Evolutionary conservation across 2,797 vertebrate genomes (phyloP), one percentile per base, ranked within the genome.

Genomic region (Protosalanx chinensis): DNA sequence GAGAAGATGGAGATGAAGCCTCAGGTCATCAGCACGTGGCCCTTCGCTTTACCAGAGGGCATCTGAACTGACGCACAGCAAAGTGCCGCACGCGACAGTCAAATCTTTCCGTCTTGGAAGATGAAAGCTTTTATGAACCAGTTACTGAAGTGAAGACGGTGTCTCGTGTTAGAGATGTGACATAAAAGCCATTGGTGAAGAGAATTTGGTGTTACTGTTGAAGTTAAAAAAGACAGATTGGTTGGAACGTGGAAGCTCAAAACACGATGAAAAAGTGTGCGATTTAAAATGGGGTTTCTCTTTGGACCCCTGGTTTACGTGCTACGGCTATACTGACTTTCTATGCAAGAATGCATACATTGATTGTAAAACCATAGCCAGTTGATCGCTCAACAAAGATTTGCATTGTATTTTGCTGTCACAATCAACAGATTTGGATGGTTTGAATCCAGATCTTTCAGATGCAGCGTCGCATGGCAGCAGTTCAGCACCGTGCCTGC

Each of bases 1-100:
- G 96, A 96, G 70, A 93, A 98, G 77, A 94, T 95, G 61, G 97
- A 99, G 89, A 91, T 98, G 88, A 96, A 97, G 87, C 96, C 97
- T 76, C 96, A 95, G 81, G 90, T 91, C 71, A 72, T 87, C 59
- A 81, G 81, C 59, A 71, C 91, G 0, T 93, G 92, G 92, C 92
- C 91, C 0, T 94, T 94, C 79, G 85, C 90, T 82, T 86, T 94
- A 27, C 91, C 92, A 3, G 92, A 93, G 87, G 92, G 92, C 7
- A 93, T 94, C 29, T 94, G 90, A 94, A 80, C 78, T 72, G 27
- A n/a, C 35, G 6, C 4, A 18, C 29, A 6, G 1, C 6, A 15
- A 4, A 35, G 20, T 30, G 75, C 49, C 49, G n/a, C 70, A 62
- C 72, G 56, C 58, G 67, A 72, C 53, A 76, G 73, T 85, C 78